phyloP scores from a whole-genome alignment of 2,888 invertebrate species.

The Idaea dimidiata region DNA sequence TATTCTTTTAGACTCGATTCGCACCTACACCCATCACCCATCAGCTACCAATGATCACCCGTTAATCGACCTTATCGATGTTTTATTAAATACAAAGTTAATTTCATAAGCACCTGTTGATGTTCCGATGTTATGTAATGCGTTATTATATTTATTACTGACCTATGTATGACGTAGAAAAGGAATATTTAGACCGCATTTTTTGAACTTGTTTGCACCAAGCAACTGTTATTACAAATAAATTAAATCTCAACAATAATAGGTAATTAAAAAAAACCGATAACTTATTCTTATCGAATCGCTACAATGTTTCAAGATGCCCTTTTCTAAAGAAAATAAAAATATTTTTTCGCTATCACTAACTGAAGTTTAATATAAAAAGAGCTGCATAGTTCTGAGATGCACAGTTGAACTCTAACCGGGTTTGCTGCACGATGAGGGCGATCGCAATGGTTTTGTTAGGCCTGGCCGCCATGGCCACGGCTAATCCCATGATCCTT shows the following conservation, averaged over 20 bases:
- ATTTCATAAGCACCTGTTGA: too few species aligned
- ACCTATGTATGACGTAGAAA: background rate
- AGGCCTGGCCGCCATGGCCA: conserved; percentile 59
- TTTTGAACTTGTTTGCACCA: background rate
- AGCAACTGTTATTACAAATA: background rate
- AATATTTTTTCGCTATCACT: conserved; percentile 14
- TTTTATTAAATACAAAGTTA: too few species aligned
- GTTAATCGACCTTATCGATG: too few species aligned
- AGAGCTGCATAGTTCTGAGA: conserved; percentile 15
- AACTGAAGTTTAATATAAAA: conserved; percentile 45
- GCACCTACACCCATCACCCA: too few species aligned
- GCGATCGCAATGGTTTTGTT: conserved; percentile 48
- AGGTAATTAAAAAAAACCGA: background rate
- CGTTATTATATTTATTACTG: too few species aligned
- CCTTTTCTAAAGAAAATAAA: conserved; percentile 11
- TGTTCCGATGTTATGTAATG: too few species aligned
- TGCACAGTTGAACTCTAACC: conserved; percentile 54
- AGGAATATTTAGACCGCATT: background rate
- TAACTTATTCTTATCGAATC: background rate
- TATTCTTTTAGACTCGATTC: too few species aligned
- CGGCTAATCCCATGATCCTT: conserved; percentile 52
- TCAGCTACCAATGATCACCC: too few species aligned
- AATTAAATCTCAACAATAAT: background rate
- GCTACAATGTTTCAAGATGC: background rate
- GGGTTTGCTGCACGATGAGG: conserved; percentile 62